Evolutionary conservation across 2,113 vertebrate species (phyloP), one percentile per base, ranked within the genome.

Genomic region (Baryphthengus martii): DNA sequence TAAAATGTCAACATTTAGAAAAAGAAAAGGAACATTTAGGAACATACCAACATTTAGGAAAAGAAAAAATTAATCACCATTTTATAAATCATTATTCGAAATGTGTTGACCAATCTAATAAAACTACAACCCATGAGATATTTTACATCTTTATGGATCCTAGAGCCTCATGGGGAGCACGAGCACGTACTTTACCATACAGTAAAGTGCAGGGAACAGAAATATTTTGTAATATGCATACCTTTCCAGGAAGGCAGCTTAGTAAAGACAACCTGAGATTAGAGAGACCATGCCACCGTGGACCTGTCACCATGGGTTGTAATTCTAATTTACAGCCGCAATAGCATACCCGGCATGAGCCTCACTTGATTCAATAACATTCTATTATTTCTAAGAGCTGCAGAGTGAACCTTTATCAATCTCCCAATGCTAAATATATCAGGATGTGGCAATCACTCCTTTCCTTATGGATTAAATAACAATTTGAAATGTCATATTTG

Each of bases 271-370:
- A 72, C 65, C 21, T 1, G 4, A 93, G 71, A 88, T 81, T 59
- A 87, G 91, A 89, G 55, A 93, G 73, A 79, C 63, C 81, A 63
- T 88, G 96, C 89, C 59, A 91, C 72, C 35, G 45, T 66, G 79
- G 84, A 68, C 58, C 66, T 94, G 93, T 96, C 95, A 90, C 73
- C 59, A 35, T 78, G 76, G 73, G 75, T 42, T 93, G 66, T 96
- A 88, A 96, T 72, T 97, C 88, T 96, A 91, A 96, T 97, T 96
- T 95, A 95, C 88, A 78, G 82, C 37, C 20, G 90, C 90, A 97
- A 42, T 68, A 91, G 81, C 56, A 84, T 50, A 93, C 31, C 29
- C 79, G 76, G 70, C 82, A 62, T 92, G 94, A 95, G 68, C 49
- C 84, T 85, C 50, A 53, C 71, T 85, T 74, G 86, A 87, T 92